Evolutionary conservation across 1,140 invertebrate species (phyloP), one percentile per base, ranked within the genome.

Genomic region (Bombus vancouverensis): DNA sequence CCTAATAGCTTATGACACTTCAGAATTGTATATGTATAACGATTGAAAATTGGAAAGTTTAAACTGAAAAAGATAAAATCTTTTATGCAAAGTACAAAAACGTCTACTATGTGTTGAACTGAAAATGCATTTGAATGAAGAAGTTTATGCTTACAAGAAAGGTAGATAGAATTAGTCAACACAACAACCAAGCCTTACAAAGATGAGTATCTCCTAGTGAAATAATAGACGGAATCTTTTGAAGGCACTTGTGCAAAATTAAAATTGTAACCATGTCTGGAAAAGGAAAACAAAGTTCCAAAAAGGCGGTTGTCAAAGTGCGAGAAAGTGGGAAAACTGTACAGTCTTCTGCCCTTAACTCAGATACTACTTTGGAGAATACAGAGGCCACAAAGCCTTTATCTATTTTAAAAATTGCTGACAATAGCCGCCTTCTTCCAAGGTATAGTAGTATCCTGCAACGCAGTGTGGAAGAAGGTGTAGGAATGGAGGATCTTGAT

Each of bases 401-500:
- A 28, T 92, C 93, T 47, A 89, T 94, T 39, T 87, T 95, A n/a
- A 96, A 96, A 85, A 95, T 94, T n/a, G 85, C 95, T 15, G 96
- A 97, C 87, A 96, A 96, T 84, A 92, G 91, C 5, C 95, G 95
- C 88, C 91, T 95, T 53, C 89, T 97, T 81, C 96, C 96, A 42
- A 95, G 95, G 34, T 96, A 96, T 62, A 93, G 93, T 0, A 91
- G 92, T 81, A 93, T 97, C 73, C 90, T 97, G 44, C 94, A 95
- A 68, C 95, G 97, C 32, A 92, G 95, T 57, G 91, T 95, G n/a
- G 96, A 97, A 62, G 97, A 97, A 81, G 96, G 96, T 59, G 95
- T 98, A 74, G 95, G 95, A 3, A 97, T 98, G 94, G 98, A 99
- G 87, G 98, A 99, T 93, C 94, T 99, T 25, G 98, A 99, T 93